Conservation (phyloP, 2,113 vertebrate genomes). For the Phalacrocorax aristotelis region DNA sequence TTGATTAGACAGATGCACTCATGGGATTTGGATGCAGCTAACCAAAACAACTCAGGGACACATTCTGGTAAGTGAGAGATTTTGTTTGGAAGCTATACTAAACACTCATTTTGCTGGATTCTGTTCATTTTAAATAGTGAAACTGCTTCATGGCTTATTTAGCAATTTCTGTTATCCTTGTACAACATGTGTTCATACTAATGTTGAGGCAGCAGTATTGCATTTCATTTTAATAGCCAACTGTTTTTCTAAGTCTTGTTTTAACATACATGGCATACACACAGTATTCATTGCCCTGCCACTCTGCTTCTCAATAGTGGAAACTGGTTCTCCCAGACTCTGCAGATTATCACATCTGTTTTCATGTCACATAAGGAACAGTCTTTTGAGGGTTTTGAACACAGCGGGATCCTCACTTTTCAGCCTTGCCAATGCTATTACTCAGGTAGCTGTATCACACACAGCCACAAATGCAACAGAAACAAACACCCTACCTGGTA, state of each 20-base stretch:
- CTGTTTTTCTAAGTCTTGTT: conserved; percentile 7
- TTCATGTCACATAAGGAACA: background rate
- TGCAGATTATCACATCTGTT: background rate
- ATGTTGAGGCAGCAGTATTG: background rate
- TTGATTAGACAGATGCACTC: background rate
- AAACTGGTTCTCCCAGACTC: background rate
- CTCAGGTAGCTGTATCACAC: background rate
- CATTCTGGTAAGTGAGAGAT: background rate
- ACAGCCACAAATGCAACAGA: background rate
- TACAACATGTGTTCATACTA: background rate
- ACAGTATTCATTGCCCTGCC: background rate
- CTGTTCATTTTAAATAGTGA: background rate
- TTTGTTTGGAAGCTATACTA: background rate
- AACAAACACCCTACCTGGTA: background rate
- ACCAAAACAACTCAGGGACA: background rate
- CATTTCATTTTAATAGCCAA: background rate
- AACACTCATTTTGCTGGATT: background rate
- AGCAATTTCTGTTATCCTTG: background rate
- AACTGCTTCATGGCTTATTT: background rate
- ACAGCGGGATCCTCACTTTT: background rate
- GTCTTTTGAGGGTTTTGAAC: background rate
- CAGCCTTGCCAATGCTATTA: background rate
- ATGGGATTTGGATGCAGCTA: background rate
- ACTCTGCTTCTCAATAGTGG: background rate
- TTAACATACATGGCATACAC: background rate